Evolutionary conservation across 2,113 vertebrate species (phyloP).

Genomic region (Plotosus lineatus): DNA sequence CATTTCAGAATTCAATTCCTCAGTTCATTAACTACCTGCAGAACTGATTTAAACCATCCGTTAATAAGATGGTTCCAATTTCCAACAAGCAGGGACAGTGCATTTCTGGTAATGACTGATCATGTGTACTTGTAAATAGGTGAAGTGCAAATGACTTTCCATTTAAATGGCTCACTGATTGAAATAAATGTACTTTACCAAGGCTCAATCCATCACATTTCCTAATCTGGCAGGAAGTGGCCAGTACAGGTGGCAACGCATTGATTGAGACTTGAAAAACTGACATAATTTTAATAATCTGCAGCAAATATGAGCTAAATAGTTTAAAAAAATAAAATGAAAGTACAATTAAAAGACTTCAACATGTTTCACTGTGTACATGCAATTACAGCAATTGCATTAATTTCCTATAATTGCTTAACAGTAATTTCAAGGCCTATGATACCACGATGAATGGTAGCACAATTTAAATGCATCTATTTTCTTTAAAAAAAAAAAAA

Average conservation of each 20-base stretch:
- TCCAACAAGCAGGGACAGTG: conserved; percentile 47
- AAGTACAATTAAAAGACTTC: conserved; percentile 7
- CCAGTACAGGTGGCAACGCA: conserved; percentile 20
- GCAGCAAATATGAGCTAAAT: conserved; percentile 11
- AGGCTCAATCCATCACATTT: conserved; percentile 35
- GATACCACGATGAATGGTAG: neutral
- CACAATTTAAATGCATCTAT: conserved; percentile 10
- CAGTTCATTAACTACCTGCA: conserved; percentile 57
- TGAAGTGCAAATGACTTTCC: conserved; percentile 52
- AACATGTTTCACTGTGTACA: neutral
- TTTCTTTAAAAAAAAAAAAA: conserved; percentile 15
- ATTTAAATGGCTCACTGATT: conserved; percentile 40
- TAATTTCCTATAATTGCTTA: neutral
- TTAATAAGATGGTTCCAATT: conserved; percentile 57
- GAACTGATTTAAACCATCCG: conserved; percentile 53
- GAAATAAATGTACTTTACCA: conserved; percentile 35
- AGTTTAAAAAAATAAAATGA: no score
- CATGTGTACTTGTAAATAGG: conserved; percentile 55
- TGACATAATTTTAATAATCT: conserved; percentile 23
- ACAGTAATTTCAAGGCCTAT: conserved; percentile 10
- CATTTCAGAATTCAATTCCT: conserved; percentile 60
- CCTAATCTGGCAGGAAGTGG: conserved; percentile 43
- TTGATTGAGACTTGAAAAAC: conserved; percentile 37
- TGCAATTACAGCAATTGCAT: neutral
- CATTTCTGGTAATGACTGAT: conserved; percentile 53